Base-by-base conservation (phyloP, 2,888 invertebrate species). In the Drosophila cognata region DNA sequence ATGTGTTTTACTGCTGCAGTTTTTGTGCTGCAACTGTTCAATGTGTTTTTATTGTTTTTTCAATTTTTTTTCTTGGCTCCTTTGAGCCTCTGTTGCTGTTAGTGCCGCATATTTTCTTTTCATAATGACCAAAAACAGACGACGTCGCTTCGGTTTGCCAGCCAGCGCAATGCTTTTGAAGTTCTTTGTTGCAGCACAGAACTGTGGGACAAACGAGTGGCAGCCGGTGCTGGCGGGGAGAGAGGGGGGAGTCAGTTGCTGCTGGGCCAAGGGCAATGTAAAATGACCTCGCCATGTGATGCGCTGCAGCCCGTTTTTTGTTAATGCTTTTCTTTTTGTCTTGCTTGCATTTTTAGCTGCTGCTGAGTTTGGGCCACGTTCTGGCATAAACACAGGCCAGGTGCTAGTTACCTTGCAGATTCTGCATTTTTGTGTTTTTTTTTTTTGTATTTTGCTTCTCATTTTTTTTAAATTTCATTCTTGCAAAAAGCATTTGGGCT, bases 121-220 rank as follows among this genome's bases (percentile, higher is more conserved):
- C 87, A 85, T 89, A 87, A 87, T 89, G 85, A 87, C 89, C 88
- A 84, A 87, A 89, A 85, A 79, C 79, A 78, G 74, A 81, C 77
- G 71, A 80, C 59, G 70, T 36, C 38, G 16, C 46, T 46, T 57
- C 58, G 56, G 38, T 60, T 16, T 58, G 71, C 80, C 77, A 66
- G 66, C 57, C 65, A 16, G n/a, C 57, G 80, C 72, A 89, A 89
- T 84, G 88, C 87, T 82, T 87, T 87, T 87, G 87, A 87, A 81
- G 88, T 89, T 82, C 74, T 83, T 71, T 72, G 70, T 67, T 70
- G 65, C 62, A 51, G 72, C 60, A 58, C 16, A 35, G 21, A 52
- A 52, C 25, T 48, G 53, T 38, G 48, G 55, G 35, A 8, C 36
- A 48, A 35, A 13, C 6, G n/a, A 41, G 3, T 11, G 16, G 43